Evolutionary conservation across 2,888 invertebrate species (phyloP), one percentile per base, ranked within the genome.

Genomic region (Latrodectus hesperus): DNA sequence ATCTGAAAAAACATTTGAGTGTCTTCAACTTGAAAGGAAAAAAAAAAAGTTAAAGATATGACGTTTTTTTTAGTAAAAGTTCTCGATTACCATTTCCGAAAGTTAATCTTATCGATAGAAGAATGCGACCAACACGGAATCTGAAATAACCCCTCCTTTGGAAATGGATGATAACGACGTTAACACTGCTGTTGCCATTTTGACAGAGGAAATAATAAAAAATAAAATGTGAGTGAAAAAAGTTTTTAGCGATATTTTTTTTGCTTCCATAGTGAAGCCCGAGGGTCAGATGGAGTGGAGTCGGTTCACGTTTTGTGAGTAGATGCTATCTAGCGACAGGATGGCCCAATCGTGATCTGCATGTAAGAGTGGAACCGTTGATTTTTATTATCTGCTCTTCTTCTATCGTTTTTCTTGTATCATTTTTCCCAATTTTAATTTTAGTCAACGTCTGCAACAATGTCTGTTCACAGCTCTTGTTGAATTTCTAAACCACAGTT

Each of bases 261-360:
- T 22, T 38, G 6, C 38, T 38, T 38, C 60, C n/a, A 60, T 11
- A 60, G 10, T 55, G 65, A 17, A n/a, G 68, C 82, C 75, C 75
- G 82, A 53, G 75, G 82, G 49, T 74, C 74, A 38, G 60, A 72
- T 64, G 53, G 73, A 73, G 73, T 52, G 65, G n/a, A 81, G 73
- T 81, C 81, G 74, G 73, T 81, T 81, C 81, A 81, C 81, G 81
- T 81, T 75, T 60, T 17, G 14, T 52, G 71, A 82, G 52, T 17
- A 67, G 84, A 84, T 84, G 77, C 77, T 84, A 84, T 84, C 77
- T 77, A 9, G 10, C 52, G 84, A 78, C 84, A 84, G 84, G 84
- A 84, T 84, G 84, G 84, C 65, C 71, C 72, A 76, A 77, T 77
- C 84, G 84, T 84, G 84, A 22, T 72, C 67, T 51, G 84, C 77